A percentile compares a stretch with the other conserved stretches of the same genome.
phyloP scores from a whole-genome alignment of 2,888 invertebrate species.

The Meganola albula region DNA sequence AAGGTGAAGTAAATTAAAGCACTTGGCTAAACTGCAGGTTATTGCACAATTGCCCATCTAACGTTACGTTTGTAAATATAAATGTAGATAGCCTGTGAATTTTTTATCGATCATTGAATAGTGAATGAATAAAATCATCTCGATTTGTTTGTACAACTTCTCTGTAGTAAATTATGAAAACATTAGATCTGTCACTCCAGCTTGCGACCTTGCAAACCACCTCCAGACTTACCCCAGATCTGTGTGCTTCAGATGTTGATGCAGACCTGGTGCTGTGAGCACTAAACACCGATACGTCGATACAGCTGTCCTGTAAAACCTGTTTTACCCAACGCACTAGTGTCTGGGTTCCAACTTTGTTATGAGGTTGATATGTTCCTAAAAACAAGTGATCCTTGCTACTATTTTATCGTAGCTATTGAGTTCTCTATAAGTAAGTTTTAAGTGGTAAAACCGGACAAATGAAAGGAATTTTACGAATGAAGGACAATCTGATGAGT shows the following conservation, averaged over 20 bases:
- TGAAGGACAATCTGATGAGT: conserved; percentile 3
- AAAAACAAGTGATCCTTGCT: conserved; percentile 4
- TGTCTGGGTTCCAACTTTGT: conserved; percentile 2
- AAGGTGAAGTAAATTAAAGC: not conserved
- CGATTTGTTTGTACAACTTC: not conserved
- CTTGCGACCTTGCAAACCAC: conserved; percentile 4
- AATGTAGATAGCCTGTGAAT: not conserved
- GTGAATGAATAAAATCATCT: not conserved
- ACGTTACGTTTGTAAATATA: not conserved
- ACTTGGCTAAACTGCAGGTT: not conserved
- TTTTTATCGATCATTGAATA: not conserved
- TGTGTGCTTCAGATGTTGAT: conserved; percentile 3
- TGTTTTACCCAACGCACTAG: conserved; percentile 5
- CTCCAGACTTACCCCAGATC: conserved; percentile 4
- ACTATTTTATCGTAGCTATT: not conserved
- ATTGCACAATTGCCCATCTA: not conserved
- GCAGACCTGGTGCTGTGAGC: conserved; percentile 4
- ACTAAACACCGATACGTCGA: conserved; percentile 1
- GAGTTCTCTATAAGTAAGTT: conserved; percentile 2
- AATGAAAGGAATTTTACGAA: conserved; percentile 1
- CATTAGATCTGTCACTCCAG: conserved; percentile 2
- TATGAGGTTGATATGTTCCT: conserved; percentile 3
- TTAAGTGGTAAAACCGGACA: conserved; percentile 1
- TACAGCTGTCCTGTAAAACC: conserved; percentile 1
- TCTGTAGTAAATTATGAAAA: conserved; percentile 6